Percentiles rank a stretch among this genome's conserved stretches.
Evolutionary conservation across 23 tunicate species (phyloP).

Genomic region (Styela clava): DNA sequence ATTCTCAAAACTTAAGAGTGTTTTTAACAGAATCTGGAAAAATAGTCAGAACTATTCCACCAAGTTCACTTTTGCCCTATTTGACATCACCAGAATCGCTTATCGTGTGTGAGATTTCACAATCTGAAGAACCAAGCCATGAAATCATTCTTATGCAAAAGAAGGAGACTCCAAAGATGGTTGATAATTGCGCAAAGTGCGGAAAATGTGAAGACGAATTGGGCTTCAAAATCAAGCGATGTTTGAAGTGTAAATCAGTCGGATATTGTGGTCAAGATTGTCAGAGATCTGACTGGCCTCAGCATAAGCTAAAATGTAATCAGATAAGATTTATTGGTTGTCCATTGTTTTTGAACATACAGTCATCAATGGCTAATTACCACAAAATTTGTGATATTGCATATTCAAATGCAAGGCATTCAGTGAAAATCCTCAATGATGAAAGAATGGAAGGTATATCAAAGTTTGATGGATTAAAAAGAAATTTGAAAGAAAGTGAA

Average conservation of each 20-base stretch:
- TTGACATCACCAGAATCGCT: neutral
- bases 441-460: neutral
- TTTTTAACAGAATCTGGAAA: neutral
- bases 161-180: slow-evolving; percentile 3
- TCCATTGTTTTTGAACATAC: slow-evolving; percentile 51
- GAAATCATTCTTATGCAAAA: slow-evolving; percentile 49
- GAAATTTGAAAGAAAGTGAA: neutral
- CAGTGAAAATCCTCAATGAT: neutral
- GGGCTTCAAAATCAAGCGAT: slow-evolving; percentile 50
- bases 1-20: neutral
- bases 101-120: neutral
- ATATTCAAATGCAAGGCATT: neutral
- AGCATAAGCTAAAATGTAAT: slow-evolving; percentile 50
- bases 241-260: slow-evolving; percentile 61
- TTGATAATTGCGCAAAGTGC: slow-evolving; percentile 47
- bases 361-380: slow-evolving; percentile 30
- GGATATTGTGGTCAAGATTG: slow-evolving; percentile 81
- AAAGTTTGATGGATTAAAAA: neutral
- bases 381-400: slow-evolving; percentile 1
- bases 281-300: slow-evolving; percentile 67
- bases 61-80: neutral
- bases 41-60: neutral
- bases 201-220: neutral
- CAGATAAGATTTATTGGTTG: slow-evolving; percentile 38
- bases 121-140: neutral